Percentiles rank a stretch among this genome's conserved stretches.
Evolutionary conservation across 2,797 vertebrate species (phyloP).

Genomic region (Crocodylus rhombifer): DNA sequence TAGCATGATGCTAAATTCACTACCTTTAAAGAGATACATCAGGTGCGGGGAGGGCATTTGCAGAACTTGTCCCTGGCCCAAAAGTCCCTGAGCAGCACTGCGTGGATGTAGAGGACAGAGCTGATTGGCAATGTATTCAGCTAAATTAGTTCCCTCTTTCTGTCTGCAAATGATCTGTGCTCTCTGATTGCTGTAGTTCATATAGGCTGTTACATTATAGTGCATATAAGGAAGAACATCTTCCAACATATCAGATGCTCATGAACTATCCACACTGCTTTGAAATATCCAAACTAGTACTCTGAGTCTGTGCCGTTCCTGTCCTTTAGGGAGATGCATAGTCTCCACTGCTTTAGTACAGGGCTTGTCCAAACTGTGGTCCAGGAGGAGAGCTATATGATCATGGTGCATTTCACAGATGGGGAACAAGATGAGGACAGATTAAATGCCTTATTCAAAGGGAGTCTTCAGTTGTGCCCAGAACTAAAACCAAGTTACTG

Average conservation of each 20-base stretch:
- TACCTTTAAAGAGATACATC: no score
- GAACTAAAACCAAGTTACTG: neutral
- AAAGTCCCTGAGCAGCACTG: no score
- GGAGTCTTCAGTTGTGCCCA: neutral
- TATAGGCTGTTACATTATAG: neutral
- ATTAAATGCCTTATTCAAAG: neutral
- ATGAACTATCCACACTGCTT: neutral
- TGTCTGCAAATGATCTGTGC: neutral
- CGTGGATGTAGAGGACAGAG: neutral
- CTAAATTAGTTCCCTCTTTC: conserved; percentile 2
- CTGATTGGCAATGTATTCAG: neutral
- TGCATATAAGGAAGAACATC: conserved; percentile 29
- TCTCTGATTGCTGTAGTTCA: no score
- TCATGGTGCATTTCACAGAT: neutral
- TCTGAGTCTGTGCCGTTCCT: conserved; percentile 14
- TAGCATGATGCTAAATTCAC: no score
- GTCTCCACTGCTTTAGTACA: neutral
- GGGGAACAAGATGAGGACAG: neutral
- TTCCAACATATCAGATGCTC: conserved; percentile 8
- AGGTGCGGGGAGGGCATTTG: no score
- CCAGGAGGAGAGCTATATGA: neutral
- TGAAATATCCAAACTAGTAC: neutral
- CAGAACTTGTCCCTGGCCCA: no score
- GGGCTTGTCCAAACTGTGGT: neutral
- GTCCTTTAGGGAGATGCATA: neutral